These are phyloP conservation scores for Campoletis sonorensis DNA, from an alignment of 1,140 invertebrate species.

Conservation along the genomic window DNA sequence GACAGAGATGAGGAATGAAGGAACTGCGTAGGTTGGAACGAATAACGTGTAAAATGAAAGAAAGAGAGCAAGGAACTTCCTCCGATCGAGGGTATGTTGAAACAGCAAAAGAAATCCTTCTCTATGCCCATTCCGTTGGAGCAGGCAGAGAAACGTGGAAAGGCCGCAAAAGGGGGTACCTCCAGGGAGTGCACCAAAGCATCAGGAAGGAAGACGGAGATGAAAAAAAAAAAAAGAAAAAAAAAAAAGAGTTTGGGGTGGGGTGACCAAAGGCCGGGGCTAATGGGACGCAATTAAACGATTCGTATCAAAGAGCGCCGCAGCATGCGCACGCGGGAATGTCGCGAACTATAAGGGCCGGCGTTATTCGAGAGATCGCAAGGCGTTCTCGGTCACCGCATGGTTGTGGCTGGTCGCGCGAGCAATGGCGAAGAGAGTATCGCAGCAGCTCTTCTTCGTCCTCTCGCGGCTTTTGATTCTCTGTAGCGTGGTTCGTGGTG, in stretches of 20 bases:
- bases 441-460: constrained; percentile 8
- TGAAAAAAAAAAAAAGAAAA: constrained; percentile 54
- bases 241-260: constrained; percentile 48
- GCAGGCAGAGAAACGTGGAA: constrained; percentile 24
- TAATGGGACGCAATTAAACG: constrained; percentile 78
- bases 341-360: constrained; percentile 72
- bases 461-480: constrained; percentile 32
- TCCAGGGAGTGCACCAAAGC: constrained; percentile 40
- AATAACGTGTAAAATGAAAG: constrained; percentile 11
- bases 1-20: constrained; percentile 46
- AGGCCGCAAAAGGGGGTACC: constrained; percentile 35
- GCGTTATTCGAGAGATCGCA: constrained; percentile 51
- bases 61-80: constrained; percentile 33
- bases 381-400: constrained; percentile 39
- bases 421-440: constrained; percentile 24
- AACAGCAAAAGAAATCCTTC: constrained; percentile 35
- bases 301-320: constrained; percentile 77
- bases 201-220: constrained; percentile 58
- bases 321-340: constrained; percentile 74
- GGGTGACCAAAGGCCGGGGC: constrained; percentile 64
- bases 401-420: constrained; percentile 11
- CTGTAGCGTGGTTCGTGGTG: constrained; percentile 7
- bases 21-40: constrained; percentile 13
- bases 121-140: constrained; percentile 21
- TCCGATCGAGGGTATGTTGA: constrained; percentile 12